Base-by-base conservation (phyloP, 2,888 invertebrate genomes). In the Dysmachus trigonus region DNA sequence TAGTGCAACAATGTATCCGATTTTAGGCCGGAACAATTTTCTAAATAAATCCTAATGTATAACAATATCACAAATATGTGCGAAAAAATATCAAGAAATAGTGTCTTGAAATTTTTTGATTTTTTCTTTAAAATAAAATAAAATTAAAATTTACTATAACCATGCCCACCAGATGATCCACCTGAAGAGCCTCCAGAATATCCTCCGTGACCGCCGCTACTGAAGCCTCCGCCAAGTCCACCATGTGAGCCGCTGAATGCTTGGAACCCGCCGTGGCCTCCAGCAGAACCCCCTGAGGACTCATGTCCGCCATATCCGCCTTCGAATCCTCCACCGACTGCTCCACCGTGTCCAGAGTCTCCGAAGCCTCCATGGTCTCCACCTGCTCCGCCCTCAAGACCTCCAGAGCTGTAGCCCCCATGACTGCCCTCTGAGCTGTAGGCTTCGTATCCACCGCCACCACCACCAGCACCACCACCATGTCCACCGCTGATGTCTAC, bases 41-140 rank as follows among this genome's bases (percentile, higher is more conserved):
- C 7, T 47, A 77, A 47, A 27, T 47, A 27, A 41, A 41, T 30
- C 31, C 47, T 41, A 76, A 47, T 13, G 6, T 47, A 77, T 15
- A 77, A 77, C 47, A 47, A 77, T 77, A 77, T 77, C 77, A 77
- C 77, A 77, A 41, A 38, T 41, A 30, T 41, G 22, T 38, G 38
- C 22, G 35, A 31, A n/a, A 62, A 62, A 51, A 22, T 10, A 62
- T 10, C 62, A 62, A 10, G 62, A 62, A 27, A n/a, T n/a, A n/a
- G n/a, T n/a, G n/a, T n/a, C n/a, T n/a, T 27, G 0, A 1, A 18
- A 18, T 27, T 62, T 10, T 0, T 35, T 13, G 13, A 22, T 18
- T 73, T n/a, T 31, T 33, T 13, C n/a, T 13, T 73, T 41, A 2
- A n/a, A n/a, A 73, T 2, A 4, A 72, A 31, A 77, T 2, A 47